Evolutionary conservation across 2,888 invertebrate species (phyloP).

Genomic region (Cosmopolites sordidus): DNA sequence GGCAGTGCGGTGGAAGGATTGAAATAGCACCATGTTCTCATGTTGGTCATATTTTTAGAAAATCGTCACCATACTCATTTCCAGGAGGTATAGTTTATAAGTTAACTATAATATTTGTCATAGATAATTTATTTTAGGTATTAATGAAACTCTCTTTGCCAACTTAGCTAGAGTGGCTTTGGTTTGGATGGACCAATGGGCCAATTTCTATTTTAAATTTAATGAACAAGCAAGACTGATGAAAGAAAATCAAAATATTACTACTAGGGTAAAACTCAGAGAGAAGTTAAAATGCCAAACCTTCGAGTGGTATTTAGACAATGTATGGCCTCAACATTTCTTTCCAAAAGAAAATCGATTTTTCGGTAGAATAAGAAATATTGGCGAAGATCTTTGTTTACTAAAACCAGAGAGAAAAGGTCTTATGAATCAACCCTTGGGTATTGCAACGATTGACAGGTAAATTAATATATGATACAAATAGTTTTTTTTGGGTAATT

Average conservation of each 20-base stretch:
- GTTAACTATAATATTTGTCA: not conserved
- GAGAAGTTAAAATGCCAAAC: constrained; percentile 74
- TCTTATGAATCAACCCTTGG: constrained; percentile 64
- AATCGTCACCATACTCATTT: constrained; percentile 92
- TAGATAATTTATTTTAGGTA: constrained; percentile 58
- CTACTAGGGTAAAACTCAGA: constrained; percentile 56
- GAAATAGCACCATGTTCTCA: constrained; percentile 91
- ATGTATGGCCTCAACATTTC: constrained; percentile 95
- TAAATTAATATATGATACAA: no score
- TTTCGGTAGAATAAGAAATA: constrained; percentile 77
- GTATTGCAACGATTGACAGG: constrained; percentile 60
- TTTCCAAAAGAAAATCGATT: constrained; percentile 83
- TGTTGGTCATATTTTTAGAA: constrained; percentile 89
- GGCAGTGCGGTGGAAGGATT: constrained; percentile 91
- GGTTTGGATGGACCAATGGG: constrained; percentile 99
- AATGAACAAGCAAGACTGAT: constrained; percentile 61
- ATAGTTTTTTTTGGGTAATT: no score
- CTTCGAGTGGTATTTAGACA: constrained; percentile 91
- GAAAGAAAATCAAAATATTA: constrained; percentile 59
- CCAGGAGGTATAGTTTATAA: constrained; percentile 56
- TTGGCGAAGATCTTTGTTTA: constrained; percentile 53
- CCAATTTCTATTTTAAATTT: constrained; percentile 84
- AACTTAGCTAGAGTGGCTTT: constrained; percentile 90
- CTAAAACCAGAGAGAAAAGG: constrained; percentile 60
- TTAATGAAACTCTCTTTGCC: constrained; percentile 77